Evolutionary conservation across 2,888 invertebrate species (phyloP).

Genomic region (Oxyteleia sp.): DNA sequence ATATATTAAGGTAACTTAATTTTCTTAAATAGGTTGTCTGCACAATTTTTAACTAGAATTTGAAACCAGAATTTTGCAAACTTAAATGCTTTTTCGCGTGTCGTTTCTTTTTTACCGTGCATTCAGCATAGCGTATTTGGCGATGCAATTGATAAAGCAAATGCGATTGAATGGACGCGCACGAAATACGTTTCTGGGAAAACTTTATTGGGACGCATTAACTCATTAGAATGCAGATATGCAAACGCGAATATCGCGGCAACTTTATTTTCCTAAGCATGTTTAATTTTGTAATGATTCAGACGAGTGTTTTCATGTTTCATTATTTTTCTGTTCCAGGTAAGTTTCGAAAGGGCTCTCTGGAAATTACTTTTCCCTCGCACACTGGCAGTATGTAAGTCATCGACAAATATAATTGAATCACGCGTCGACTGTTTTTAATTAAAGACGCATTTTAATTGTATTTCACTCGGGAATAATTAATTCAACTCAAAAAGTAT

Average conservation of each 20-base stretch:
- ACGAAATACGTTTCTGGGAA: constrained; percentile 46
- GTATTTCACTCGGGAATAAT: background rate
- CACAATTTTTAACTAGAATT: background rate
- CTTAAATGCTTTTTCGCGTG: constrained; percentile 28
- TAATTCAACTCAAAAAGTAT: background rate
- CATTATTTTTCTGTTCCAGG: constrained; percentile 50
- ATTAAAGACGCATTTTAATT: background rate
- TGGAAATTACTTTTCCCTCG: constrained; percentile 10
- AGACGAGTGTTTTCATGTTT: constrained; percentile 32
- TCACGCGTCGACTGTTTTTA: background rate
- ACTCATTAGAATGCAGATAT: constrained; percentile 44
- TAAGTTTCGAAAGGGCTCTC: constrained; percentile 35
- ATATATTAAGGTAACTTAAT: background rate
- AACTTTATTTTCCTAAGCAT: constrained; percentile 45
- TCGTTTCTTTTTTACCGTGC: constrained; percentile 9
- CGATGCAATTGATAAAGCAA: constrained; percentile 44
- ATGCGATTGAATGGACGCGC: constrained; percentile 49
- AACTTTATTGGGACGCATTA: constrained; percentile 37
- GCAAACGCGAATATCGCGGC: constrained; percentile 14
- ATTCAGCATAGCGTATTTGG: constrained; percentile 29
- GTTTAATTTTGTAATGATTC: constrained; percentile 38
- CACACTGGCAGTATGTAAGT: constrained; percentile 7
- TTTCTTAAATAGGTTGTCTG: background rate
- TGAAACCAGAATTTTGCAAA: constrained; percentile 9
- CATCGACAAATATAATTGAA: background rate